Base-by-base conservation (phyloP, 2,113 vertebrate genomes). In the Triplophysa dalaica region DNA sequence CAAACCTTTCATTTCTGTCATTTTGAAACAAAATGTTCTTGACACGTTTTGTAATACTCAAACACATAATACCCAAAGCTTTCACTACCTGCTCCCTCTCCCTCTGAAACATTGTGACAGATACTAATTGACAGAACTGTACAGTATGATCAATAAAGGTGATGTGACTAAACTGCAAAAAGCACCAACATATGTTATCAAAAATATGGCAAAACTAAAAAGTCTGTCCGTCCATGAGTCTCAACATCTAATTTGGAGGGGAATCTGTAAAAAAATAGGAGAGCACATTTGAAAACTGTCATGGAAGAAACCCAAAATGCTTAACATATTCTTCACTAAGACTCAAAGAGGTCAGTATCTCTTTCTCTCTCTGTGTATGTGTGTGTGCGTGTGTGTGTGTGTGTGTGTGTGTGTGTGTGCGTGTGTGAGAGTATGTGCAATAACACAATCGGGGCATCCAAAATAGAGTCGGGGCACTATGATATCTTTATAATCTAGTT, bases 311-410 rank as follows among this genome's bases (percentile, higher is more conserved):
- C 22, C 43, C 52, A 33, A 72, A 56, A 26, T 22, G 21, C 24
- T 16, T 17, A 67, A 61, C 52, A 43, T 19, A 45, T 66, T 80
- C 78, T 70, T 45, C 43, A 60, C 72, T 14, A 9, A 22, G 66
- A 56, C 74, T 77, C 73, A 73, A 81, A 81, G 74, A 81, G 74
- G 54, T 77, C 78, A 81, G 26, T 10, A 26, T 48, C 43, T 45
- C 43, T 45, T 5, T 67, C n/a, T 54, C 22, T 13, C 26, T 72
- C 13, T 38, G 4, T 14, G 3, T 24, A 2, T 24, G 24, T 24
- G 24, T 24, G 3, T 38, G 4, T 14, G 3, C 26, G 26, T 29
- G 26, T 8, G 33, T 7, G 21, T 24, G 43, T 6, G 9, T 2
- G 9, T 14, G 3, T 38, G 4, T 14, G 3, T 41, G 26, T 29